phyloP scores from a whole-genome alignment of 37 sponge, comb jelly and placozoan genomes.

The Spongilla lacustris region DNA sequence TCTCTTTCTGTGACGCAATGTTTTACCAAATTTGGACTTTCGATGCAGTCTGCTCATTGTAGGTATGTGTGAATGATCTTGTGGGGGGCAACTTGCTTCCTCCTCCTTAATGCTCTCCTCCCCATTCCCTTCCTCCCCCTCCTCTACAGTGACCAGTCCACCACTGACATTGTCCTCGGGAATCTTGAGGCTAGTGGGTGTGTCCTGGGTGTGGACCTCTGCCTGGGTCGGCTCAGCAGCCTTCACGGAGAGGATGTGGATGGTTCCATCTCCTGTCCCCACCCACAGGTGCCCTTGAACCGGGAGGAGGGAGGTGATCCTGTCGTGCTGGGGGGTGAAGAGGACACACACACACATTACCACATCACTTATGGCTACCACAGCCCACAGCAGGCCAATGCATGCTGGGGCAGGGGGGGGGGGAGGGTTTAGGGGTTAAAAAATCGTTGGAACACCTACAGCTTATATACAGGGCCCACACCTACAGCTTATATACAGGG shows the following conservation, averaged over 20 bases:
- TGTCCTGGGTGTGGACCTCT: neutral
- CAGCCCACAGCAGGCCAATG: too few relatives aligned
- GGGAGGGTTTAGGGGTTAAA: too few relatives aligned
- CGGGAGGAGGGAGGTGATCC: conserved; percentile 33
- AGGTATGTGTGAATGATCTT: neutral
- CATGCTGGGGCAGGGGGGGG: conserved; percentile 19
- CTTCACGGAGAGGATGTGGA: conserved; percentile 48
- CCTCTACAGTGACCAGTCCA: neutral
- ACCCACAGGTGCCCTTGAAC: conserved; percentile 26
- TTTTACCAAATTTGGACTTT: conserved; percentile 36
- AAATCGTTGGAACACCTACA: too few relatives aligned
- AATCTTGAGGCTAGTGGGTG: neutral
- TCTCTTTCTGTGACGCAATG: neutral
- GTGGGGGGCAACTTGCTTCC: too few relatives aligned
- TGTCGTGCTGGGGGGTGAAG: neutral
- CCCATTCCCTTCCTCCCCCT: neutral
- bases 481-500: too few relatives aligned
- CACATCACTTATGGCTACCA: neutral
- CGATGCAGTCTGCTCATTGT: neutral
- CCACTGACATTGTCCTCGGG: neutral
- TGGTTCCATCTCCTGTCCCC: conserved; percentile 48
- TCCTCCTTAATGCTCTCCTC: neutral
- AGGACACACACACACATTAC: neutral
- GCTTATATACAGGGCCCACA: too few relatives aligned
- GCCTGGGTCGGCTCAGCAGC: neutral